Conservation (phyloP, 2,113 vertebrate species). For the Poecile atricapillus region DNA sequence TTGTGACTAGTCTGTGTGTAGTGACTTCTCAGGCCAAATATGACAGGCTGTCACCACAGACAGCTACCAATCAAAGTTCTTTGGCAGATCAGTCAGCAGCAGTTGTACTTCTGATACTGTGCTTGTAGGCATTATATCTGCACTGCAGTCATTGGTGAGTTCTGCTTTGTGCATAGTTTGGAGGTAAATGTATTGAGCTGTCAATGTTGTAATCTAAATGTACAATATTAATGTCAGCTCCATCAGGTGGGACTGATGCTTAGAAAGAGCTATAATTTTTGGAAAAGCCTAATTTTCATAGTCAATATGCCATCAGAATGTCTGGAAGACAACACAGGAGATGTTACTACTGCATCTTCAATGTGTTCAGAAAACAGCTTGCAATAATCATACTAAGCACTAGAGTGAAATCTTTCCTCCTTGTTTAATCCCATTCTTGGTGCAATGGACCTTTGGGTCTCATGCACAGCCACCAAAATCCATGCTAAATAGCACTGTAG, state of each 20-base stretch:
- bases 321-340: background rate
- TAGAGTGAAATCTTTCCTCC: background rate
- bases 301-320: background rate
- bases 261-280: background rate
- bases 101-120: background rate
- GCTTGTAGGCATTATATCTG: background rate
- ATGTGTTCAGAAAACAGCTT: background rate
- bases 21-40: background rate
- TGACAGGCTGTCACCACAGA: background rate
- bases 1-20: background rate
- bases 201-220: background rate
- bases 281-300: background rate
- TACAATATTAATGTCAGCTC: background rate
- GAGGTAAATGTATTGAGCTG: background rate
- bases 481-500: background rate
- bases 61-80: background rate
- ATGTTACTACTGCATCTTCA: background rate
- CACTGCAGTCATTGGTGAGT: background rate
- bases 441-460: background rate
- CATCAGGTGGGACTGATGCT: background rate
- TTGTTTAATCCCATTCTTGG: background rate
- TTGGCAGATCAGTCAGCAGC: background rate
- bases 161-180: background rate
- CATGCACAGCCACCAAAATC: background rate
- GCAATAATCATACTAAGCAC: background rate